Evolutionary conservation across 2,888 invertebrate species (phyloP), one percentile per base, ranked within the genome.

Genomic region (Synanthedon andrenaeformis): DNA sequence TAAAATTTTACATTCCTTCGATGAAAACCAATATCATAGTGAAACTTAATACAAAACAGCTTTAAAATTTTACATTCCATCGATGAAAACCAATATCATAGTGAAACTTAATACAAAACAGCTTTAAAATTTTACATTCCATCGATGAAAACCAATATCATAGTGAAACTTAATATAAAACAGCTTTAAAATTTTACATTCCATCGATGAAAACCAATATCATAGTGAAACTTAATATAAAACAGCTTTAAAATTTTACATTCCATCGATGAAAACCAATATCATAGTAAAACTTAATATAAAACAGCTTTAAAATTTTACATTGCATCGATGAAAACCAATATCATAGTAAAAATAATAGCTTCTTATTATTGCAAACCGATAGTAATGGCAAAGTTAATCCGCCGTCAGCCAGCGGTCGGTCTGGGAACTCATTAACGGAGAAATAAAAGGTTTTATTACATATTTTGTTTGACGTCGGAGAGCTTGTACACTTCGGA

Each of bases 381-480:
- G 17, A 12, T 35, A 13, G 42, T 57, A 57, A 14, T 52, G 51
- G 51, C 49, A n/a, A n/a, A 52, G 51, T 45, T 58, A 58, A 57
- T 57, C 53, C 54, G 55, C 53, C 54, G 56, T 54, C 57, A 56
- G 56, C 51, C 49, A 52, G 54, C 53, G 57, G 54, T 52, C 41
- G 51, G 49, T 52, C 55, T 49, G 57, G 55, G 53, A 58, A 57
- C 58, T 59, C 55, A 58, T 52, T 56, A 58, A 54, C 56, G 53
- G 57, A 51, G 45, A 52, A 51, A 57, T 53, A 57, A 56, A 48
- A 65, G 66, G 59, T 76, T 80, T 76, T 74, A 76, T 78, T 75
- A 79, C 79, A 80, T 76, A 81, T 81, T 82, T 82, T 78, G 73
- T 77, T 79, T 74, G 69, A 74, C 59, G 69, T 67, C 60, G 64